Base-by-base conservation (phyloP, 2,888 invertebrate species). In the Mesoligia furuncula region DNA sequence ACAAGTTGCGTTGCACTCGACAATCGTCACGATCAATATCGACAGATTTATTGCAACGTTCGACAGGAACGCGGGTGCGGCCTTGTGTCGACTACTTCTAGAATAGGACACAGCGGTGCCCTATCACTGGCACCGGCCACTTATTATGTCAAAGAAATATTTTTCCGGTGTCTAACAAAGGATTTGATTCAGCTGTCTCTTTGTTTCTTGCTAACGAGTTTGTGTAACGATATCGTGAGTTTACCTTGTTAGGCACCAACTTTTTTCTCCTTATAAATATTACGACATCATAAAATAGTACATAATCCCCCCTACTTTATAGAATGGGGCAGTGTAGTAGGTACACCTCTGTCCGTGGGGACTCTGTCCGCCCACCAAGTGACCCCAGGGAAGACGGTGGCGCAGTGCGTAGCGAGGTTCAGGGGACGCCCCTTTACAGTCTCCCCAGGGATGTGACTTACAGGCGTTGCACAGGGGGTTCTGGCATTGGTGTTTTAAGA, bases 1-100 rank as follows among this genome's bases (percentile, higher is more conserved):
- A 73, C 66, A 75, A 77, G 62, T 68, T 61, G 57, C 70, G 57
- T 80, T 87, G 79, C 83, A 81, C 75, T 87, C 73, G 77, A 81
- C 78, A 87, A 81, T 88, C 74, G 81, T 89, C 90, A 89, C 88
- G 89, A 90, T 84, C 86, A 80, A 81, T 85, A 85, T 68, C 75
- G 73, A 80, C 75, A 80, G 85, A 88, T 81, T 85, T 87, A 89
- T 90, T 87, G 80, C 87, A 85, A 86, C 87, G 87, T 79, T 80
- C 79, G 82, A 83, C 85, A 85, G 88, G 90, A 89, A 91, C 89
- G 91, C 90, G 87, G 89, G 84, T 85, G 79, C 87, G 87, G 90
- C 84, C 92, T 93, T 93, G 92, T 66, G 81, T 86, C 84, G 42
- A 73, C 74, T 45, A 51, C 57, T 65, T 80, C 59, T 79, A 79